These are phyloP conservation scores for Tolmerus cingulatus DNA, from an alignment of 2,888 invertebrate species.

Conservation along the genomic window DNA sequence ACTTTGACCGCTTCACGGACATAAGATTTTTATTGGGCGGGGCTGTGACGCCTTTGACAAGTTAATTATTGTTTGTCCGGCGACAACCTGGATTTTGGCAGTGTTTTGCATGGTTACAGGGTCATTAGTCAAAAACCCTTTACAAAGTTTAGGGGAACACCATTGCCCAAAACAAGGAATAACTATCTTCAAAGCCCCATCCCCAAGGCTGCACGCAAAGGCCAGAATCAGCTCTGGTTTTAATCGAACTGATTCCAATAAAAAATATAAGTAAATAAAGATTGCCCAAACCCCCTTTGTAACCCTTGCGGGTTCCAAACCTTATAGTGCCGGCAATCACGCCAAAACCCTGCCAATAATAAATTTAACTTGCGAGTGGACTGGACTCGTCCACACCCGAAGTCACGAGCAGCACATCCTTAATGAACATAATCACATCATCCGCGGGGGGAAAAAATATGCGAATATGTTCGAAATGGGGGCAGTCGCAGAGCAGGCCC, in stretches of 20 bases:
- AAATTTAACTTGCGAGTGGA: background rate
- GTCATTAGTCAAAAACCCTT: background rate
- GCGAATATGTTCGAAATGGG: background rate
- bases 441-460: background rate
- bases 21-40: constrained; percentile 1
- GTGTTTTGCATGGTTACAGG: background rate
- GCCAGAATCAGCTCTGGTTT: background rate
- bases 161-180: background rate
- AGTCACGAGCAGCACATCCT: constrained; percentile 27
- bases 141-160: background rate
- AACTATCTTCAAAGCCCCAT: background rate
- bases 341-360: background rate
- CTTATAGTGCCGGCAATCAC: background rate
- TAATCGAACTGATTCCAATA: background rate
- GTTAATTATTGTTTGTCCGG: constrained; percentile 21
- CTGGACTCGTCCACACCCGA: background rate
- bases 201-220: background rate
- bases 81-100: background rate
- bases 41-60: constrained; percentile 22
- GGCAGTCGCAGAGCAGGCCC: background rate
- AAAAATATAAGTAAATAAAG: background rate
- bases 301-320: background rate
- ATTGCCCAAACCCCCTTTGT: background rate
- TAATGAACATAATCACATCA: constrained; percentile 30
- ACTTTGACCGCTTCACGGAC: background rate